Evolutionary conservation across 2,113 vertebrate species (phyloP).

Genomic region (Carollia perspicillata): DNA sequence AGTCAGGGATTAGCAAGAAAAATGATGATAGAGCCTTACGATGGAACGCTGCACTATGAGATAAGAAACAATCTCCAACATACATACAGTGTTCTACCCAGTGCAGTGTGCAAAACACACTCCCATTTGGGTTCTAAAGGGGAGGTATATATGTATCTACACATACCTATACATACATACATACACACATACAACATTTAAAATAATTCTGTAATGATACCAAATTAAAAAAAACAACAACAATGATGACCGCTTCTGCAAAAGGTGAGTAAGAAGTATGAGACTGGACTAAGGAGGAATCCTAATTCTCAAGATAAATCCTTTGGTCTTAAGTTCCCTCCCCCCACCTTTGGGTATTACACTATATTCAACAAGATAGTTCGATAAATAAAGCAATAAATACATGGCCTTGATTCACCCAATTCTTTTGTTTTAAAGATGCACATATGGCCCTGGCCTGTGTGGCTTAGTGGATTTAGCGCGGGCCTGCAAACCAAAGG

Average conservation of each 20-base stretch:
- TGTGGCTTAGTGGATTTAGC: too few relatives aligned
- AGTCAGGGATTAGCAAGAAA: not conserved
- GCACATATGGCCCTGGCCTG: not conserved
- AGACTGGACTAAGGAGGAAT: not conserved
- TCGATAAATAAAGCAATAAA: not conserved
- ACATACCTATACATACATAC: not conserved
- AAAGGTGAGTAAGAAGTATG: not conserved
- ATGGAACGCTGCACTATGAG: not conserved
- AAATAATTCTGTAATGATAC: not conserved
- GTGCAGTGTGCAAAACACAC: not conserved
- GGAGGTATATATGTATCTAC: not conserved
- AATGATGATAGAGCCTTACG: not conserved
- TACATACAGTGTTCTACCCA: not conserved
- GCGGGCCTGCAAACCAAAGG: too few relatives aligned
- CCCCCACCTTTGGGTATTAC: not conserved
- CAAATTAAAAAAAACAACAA: not conserved
- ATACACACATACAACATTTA: not conserved
- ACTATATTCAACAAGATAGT: not conserved
- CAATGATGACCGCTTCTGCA: not conserved
- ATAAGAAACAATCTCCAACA: not conserved
- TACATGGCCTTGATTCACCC: not conserved
- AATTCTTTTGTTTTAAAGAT: slow-evolving; percentile 9
- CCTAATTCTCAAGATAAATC: not conserved
- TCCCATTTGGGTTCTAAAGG: not conserved
- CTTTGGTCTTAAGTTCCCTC: not conserved